Base-by-base conservation (phyloP, 2,888 invertebrate species). In the Elegia similella region DNA sequence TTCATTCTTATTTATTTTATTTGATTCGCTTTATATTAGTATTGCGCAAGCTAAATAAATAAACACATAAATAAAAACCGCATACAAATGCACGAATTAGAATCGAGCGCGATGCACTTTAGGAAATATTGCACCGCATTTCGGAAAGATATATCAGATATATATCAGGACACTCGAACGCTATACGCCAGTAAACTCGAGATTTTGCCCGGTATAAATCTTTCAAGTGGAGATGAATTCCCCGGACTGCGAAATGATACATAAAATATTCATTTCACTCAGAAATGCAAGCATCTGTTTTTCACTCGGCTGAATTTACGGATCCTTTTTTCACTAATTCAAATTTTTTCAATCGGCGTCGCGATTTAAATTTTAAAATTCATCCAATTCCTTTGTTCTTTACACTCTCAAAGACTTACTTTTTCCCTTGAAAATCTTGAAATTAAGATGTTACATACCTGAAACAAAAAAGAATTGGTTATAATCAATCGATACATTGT, bases 201-300 rank as follows among this genome's bases (percentile, higher is more conserved):
- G 79, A 87, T 87, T 86, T 84, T 72, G 68, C 68, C 74, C 78
- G 84, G 81, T 80, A 87, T 88, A 89, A 88, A 90, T 89, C 88
- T 86, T 86, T 86, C 84, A 77, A 83, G 81, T 79, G 77, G 75
- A 85, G 82, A 86, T 86, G 86, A 86, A 89, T 88, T 82, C 73
- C 70, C 76, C 72, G 76, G 78, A 81, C 84, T 84, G 76, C 82
- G 84, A 87, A 84, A 86, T 88, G 86, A 84, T 88, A 86, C 80
- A 82, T 90, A 79, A 88, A 88, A 86, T 88, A 89, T 90, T 90
- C 84, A 88, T 80, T 59, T 64, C 75, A 68, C 80, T 83, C 78
- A 78, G 77, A 84, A 84, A 86, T 86, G 84, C 86, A 84, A 78
- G 78, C 81, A 79, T 81, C 85, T 81, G 83, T 83, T 86, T 85